Base-by-base conservation (phyloP, 2,113 vertebrate genomes). In the Dendropsophus ebraccatus region DNA sequence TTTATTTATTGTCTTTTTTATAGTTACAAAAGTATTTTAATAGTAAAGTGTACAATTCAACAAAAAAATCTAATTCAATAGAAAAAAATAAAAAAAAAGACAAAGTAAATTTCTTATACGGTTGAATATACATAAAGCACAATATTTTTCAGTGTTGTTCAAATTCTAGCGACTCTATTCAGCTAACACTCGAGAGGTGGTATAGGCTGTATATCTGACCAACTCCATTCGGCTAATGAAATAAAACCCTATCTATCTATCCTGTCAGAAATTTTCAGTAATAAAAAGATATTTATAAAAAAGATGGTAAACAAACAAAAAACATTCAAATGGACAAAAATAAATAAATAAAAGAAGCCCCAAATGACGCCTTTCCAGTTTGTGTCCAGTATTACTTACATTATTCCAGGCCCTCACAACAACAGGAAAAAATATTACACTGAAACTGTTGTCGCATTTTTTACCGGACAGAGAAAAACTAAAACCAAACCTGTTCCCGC, bases 11-110 rank as follows among this genome's bases (percentile, higher is more conserved):
- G 62, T 32, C 4, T 67, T 67, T 47, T 67, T 17, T 67, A 67
- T 32, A 67, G 13, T 67, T 67, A 32, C 13, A 67, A 67, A 67
- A 67, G 28, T 32, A 17, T 67, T 67, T 56, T 56, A 32, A 67
- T 32, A 67, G 62, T 67, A 67, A 67, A 67, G 62, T 5, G 23
- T 67, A 67, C n/a, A 67, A 17, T 67, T 67, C 62, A 67, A 67
- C 62, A 67, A 67, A 67, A 14, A 67, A 67, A 16, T 30, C 2
- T 14, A 65, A 65, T 65, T 65, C n/a, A 67, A 32, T 67, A 25
- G 17, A 67, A 32, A 25, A 67, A 2, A 32, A 67, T 32, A 67
- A 67, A 67, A 62, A 58, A 21, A 60, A 60, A 60, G n/a, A 56
- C 16, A 11, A 58, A 65, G 25, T 30, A 30, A 2, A 32, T 67